phyloP scores from a whole-genome alignment of 2,113 vertebrate genomes.

The Gasterosteus nipponicus region DNA sequence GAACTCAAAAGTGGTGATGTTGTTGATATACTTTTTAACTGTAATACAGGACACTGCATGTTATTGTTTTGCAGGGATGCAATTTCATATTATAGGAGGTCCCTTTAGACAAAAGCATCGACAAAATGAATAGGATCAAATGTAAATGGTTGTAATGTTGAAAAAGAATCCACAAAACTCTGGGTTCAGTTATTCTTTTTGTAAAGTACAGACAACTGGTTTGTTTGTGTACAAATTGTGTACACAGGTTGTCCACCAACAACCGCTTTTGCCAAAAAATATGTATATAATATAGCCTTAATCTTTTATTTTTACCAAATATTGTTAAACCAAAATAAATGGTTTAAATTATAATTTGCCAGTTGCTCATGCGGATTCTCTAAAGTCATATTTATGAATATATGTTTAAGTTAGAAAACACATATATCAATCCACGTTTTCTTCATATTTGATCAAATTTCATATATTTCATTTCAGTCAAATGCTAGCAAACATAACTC shows the following conservation, averaged over 20 bases:
- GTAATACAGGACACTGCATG: neutral
- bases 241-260: no score
- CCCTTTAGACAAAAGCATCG: neutral
- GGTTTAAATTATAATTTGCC: neutral
- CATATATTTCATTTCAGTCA: neutral
- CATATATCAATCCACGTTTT: neutral
- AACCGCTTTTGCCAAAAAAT: neutral
- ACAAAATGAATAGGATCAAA: neutral
- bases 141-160: neutral
- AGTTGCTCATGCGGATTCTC: neutral
- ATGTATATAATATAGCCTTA: no score
- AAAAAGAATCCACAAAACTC: neutral
- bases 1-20: neutral
- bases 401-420: neutral
- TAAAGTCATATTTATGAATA: conserved; percentile 1
- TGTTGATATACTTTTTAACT: neutral
- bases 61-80: neutral
- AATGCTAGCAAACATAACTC: conserved; percentile 5
- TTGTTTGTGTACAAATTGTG: neutral
- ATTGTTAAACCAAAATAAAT: neutral
- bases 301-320: neutral
- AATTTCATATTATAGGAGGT: neutral
- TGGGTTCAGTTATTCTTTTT: neutral
- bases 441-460: neutral
- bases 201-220: neutral